phyloP scores from a whole-genome alignment of 2,113 vertebrate genomes.

The Cisticola juncidis region DNA sequence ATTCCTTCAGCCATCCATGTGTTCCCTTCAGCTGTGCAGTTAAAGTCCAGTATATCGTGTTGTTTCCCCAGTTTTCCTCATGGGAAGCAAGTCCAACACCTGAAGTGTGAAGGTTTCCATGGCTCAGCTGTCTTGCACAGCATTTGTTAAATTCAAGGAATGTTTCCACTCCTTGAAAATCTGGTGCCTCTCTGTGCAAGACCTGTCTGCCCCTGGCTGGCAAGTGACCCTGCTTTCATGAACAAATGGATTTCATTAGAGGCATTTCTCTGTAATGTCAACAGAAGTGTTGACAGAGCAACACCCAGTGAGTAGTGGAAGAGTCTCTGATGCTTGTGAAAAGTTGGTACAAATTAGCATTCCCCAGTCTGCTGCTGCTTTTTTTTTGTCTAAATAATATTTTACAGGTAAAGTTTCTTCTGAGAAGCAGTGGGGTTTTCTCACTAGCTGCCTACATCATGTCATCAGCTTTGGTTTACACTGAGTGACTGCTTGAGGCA shows the following conservation, averaged over 20 bases:
- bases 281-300: not conserved
- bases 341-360: constrained; percentile 14
- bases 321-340: not conserved
- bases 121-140: not conserved
- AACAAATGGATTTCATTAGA: not conserved
- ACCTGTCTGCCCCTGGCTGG: not conserved
- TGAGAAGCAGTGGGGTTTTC: not conserved
- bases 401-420: not conserved
- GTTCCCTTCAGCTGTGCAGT: not conserved
- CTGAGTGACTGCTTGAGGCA: not conserved
- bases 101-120: not conserved
- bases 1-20: not conserved
- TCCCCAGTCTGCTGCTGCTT: not conserved
- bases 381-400: constrained; percentile 3
- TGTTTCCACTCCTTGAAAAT: not conserved
- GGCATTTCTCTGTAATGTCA: not conserved
- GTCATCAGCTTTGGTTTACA: not conserved
- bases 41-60: not conserved
- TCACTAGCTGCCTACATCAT: not conserved
- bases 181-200: not conserved
- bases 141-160: not conserved
- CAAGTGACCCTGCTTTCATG: not conserved
- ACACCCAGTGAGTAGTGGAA: not conserved
- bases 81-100: not conserved
- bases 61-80: not conserved